phyloP scores from a whole-genome alignment of 1,140 invertebrate species.

The Drosophila quadrilineata region DNA sequence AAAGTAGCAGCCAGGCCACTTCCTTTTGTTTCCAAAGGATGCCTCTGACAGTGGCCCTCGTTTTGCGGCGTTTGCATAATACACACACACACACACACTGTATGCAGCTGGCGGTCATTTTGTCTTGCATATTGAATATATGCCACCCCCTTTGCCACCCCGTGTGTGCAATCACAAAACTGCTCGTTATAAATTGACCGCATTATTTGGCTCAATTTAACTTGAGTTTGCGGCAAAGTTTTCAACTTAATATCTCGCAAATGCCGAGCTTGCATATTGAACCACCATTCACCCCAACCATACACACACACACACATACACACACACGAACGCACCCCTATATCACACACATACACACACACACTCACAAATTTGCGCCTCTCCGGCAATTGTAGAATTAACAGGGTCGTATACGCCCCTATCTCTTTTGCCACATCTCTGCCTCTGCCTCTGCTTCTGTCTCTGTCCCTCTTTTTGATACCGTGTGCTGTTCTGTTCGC shows the following conservation, averaged over 20 bases:
- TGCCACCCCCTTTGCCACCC: background rate
- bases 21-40: slow-evolving; percentile 79
- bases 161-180: background rate
- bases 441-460: background rate
- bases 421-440: background rate
- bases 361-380: slow-evolving; percentile 46
- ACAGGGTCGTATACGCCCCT: slow-evolving; percentile 33
- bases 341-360: slow-evolving; percentile 11
- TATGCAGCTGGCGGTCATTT: slow-evolving; percentile 8
- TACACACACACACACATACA: too few relatives aligned
- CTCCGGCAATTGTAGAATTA: slow-evolving; percentile 42
- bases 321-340: background rate
- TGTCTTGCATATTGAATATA: slow-evolving; percentile 33
- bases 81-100: slow-evolving; percentile 28
- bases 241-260: slow-evolving; percentile 77
- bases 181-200: slow-evolving; percentile 72
- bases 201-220: slow-evolving; percentile 80
- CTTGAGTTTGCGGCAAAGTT: slow-evolving; percentile 62
- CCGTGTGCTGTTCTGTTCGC: slow-evolving; percentile 17
- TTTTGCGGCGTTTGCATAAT: slow-evolving; percentile 50
- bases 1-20: slow-evolving; percentile 74
- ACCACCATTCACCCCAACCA: slow-evolving; percentile 1
- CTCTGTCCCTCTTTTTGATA: background rate
- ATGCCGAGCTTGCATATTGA: slow-evolving; percentile 63
- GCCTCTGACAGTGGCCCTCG: slow-evolving; percentile 59